These are phyloP conservation scores for Mongoloraphidia duomilia DNA, from an alignment of 2,888 invertebrate genomes.

Conservation along the genomic window DNA sequence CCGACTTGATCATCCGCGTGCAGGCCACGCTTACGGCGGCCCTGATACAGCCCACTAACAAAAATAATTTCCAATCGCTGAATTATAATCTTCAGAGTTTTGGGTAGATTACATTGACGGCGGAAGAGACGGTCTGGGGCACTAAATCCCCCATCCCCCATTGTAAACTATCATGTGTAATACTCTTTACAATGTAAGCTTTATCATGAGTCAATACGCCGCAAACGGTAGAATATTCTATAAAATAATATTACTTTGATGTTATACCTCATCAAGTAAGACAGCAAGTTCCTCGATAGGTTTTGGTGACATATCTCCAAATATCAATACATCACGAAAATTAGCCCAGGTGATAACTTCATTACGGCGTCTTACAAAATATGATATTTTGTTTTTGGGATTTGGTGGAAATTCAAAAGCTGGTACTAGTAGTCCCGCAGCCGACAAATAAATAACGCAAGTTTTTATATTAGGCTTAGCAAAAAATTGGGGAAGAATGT, in stretches of 20 bases:
- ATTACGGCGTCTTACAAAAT: constrained; percentile 56
- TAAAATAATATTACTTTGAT: not conserved
- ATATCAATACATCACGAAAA: constrained; percentile 34
- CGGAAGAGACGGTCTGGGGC: too few species aligned
- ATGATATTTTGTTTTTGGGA: constrained; percentile 51
- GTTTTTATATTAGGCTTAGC: constrained; percentile 30
- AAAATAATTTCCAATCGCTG: too few species aligned
- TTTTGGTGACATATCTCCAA: constrained; percentile 59
- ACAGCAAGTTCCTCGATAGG: constrained; percentile 54
- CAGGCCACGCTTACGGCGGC: too few species aligned
- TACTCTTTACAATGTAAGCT: too few species aligned
- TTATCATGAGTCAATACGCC: too few species aligned
- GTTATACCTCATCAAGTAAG: constrained; percentile 45
- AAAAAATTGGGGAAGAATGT: constrained; percentile 37
- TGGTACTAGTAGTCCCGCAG: constrained; percentile 50
- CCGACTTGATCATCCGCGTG: too few species aligned
- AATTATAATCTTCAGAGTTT: too few species aligned
- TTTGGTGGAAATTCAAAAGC: constrained; percentile 43
- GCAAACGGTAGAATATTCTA: too few species aligned
- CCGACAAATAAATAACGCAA: constrained; percentile 45
- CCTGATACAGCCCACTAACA: too few species aligned
- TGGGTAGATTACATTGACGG: too few species aligned
- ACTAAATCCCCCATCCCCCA: too few species aligned
- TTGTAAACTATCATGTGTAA: too few species aligned
- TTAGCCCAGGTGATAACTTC: constrained; percentile 48